phyloP scores from a whole-genome alignment of 2,888 invertebrate species.

The Eurytoma californica region DNA sequence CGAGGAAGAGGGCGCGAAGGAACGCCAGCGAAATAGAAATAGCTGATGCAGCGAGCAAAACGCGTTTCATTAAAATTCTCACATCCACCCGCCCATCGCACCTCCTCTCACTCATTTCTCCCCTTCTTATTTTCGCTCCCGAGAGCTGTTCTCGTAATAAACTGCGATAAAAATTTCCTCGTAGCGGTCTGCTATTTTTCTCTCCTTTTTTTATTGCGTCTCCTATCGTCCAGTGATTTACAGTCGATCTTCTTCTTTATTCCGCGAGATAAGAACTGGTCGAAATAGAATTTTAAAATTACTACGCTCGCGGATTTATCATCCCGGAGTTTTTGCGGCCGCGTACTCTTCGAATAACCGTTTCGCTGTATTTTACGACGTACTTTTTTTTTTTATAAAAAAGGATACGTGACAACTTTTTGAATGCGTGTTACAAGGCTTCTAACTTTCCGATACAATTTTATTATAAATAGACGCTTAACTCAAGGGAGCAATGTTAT shows the following conservation, averaged over 20 bases:
- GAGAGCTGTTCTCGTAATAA: neutral
- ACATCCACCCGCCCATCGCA: neutral
- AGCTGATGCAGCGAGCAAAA: conserved; percentile 37
- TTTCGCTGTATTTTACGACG: neutral
- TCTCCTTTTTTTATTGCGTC: conserved; percentile 1
- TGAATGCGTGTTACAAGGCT: too few relatives aligned
- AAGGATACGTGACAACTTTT: too few relatives aligned
- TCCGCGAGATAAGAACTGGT: conserved; percentile 23
- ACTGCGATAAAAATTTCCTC: conserved; percentile 3
- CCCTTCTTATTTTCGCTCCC: neutral
- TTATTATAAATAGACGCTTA: too few relatives aligned
- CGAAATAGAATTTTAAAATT: conserved; percentile 40
- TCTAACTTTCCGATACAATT: too few relatives aligned
- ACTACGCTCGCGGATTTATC: conserved; percentile 14
- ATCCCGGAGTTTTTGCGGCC: neutral
- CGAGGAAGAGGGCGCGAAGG: neutral
- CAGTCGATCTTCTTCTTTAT: conserved; percentile 31
- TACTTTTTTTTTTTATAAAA: too few relatives aligned
- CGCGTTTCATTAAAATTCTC: conserved; percentile 42
- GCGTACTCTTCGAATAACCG: conserved; percentile 1
- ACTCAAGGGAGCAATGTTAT: too few relatives aligned
- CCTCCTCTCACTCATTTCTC: conserved; percentile 5
- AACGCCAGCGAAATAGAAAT: conserved; percentile 20
- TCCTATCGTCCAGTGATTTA: conserved; percentile 14
- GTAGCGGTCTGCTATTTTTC: conserved; percentile 13